These are phyloP conservation scores for Vollenhovia emeryi DNA, from an alignment of 1,140 invertebrate species.

Conservation along the genomic window DNA sequence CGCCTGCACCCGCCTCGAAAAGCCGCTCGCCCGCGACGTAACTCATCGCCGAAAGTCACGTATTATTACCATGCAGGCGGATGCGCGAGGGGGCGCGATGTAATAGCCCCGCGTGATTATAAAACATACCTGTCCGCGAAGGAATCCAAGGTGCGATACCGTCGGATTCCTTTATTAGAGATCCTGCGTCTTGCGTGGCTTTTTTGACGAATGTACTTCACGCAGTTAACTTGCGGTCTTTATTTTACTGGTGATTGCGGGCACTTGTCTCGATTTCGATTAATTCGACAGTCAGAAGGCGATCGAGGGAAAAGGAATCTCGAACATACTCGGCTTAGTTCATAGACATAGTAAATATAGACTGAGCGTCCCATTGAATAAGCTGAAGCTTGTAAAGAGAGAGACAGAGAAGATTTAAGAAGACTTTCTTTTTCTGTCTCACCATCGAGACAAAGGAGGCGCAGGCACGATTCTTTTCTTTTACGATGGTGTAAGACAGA, in stretches of 20 bases:
- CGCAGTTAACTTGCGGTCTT: neutral
- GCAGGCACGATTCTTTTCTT: too few relatives aligned
- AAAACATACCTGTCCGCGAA: slow-evolving; percentile 15
- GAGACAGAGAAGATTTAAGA: too few relatives aligned
- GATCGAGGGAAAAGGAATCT: neutral
- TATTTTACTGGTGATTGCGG: neutral
- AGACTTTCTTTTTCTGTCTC: too few relatives aligned
- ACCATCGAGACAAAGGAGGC: too few relatives aligned
- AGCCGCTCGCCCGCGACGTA: slow-evolving; percentile 30
- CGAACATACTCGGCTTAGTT: too few relatives aligned
- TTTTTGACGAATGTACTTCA: neutral
- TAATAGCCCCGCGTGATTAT: slow-evolving; percentile 41
- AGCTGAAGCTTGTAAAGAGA: too few relatives aligned
- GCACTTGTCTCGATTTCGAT: neutral
- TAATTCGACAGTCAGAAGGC: neutral
- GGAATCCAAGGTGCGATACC: neutral
- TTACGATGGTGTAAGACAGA: too few relatives aligned
- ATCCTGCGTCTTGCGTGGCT: neutral
- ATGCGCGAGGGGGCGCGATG: slow-evolving; percentile 14
- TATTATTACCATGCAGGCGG: slow-evolving; percentile 46
- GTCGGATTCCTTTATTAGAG: neutral
- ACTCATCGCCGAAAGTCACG: slow-evolving; percentile 55
- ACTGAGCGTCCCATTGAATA: too few relatives aligned
- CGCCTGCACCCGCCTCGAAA: slow-evolving; percentile 20
- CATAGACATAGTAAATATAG: too few relatives aligned